Evolutionary conservation across 1,140 invertebrate species (phyloP).

Genomic region (Alviniconcha marisindica): DNA sequence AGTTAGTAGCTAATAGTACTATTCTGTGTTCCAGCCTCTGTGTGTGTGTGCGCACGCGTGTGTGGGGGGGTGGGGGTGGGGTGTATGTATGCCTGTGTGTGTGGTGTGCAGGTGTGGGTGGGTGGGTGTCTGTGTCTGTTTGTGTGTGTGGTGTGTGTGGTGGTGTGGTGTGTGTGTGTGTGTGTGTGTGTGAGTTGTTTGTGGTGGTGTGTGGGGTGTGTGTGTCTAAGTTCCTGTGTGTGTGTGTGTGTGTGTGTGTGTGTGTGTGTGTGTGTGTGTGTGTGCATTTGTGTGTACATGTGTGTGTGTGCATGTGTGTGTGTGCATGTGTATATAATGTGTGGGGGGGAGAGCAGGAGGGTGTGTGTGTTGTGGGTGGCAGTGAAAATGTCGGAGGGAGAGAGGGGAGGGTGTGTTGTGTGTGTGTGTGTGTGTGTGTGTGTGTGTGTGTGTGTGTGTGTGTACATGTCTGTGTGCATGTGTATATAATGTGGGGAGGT

Average conservation of each 20-base stretch:
- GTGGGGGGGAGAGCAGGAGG: too few species aligned
- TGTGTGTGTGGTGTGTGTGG: too few species aligned
- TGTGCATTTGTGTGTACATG: neutral
- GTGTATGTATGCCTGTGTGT: neutral
- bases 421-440: neutral
- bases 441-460: neutral
- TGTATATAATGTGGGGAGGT: neutral
- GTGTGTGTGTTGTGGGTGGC: too few species aligned
- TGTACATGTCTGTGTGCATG: neutral
- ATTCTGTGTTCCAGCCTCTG: too few species aligned
- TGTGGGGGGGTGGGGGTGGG: too few species aligned
- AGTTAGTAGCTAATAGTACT: too few species aligned
- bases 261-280: neutral
- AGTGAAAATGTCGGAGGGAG: too few species aligned
- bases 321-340: constrained; percentile 6
- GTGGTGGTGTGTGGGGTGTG: too few species aligned
- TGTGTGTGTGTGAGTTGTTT: neutral
- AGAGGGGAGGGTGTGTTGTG: neutral
- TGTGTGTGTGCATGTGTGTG: neutral
- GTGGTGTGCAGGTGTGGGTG: neutral
- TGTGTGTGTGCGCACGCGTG: too few species aligned
- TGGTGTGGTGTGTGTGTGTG: neutral
- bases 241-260: neutral
- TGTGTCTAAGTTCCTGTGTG: neutral
- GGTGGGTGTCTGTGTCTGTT: neutral